These are phyloP conservation scores for Muntiacus reevesi DNA, from an alignment of 2,113 vertebrate genomes.

Conservation along the genomic window DNA sequence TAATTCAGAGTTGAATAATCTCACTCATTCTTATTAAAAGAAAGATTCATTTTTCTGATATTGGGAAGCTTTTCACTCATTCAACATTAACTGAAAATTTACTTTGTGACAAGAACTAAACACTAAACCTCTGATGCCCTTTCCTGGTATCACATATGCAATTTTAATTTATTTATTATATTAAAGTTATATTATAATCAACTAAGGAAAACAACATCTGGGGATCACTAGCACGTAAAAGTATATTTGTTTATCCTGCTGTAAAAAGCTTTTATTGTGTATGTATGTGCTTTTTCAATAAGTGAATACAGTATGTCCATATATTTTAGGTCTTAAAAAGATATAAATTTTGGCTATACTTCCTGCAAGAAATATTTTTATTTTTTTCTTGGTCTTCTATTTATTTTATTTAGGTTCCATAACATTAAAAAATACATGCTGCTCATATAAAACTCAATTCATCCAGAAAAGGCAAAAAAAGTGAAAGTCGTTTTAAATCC, in stretches of 20 bases:
- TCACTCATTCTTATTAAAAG: background rate
- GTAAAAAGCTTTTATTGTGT: background rate
- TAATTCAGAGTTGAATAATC: background rate
- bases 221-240: background rate
- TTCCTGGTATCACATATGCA: background rate
- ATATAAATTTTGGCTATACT: background rate
- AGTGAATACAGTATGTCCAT: background rate
- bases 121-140: background rate
- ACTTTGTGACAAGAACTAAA: background rate
- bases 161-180: background rate
- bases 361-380: background rate
- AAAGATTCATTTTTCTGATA: background rate
- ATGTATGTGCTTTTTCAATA: background rate
- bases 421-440: background rate
- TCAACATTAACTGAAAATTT: background rate
- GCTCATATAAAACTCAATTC: constrained; percentile 4
- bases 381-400: background rate
- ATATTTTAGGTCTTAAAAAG: background rate
- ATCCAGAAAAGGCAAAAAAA: constrained; percentile 4
- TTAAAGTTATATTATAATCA: background rate
- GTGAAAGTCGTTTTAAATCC: background rate
- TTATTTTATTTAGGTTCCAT: background rate
- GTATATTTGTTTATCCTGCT: background rate
- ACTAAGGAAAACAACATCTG: background rate
- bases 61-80: background rate